These are phyloP conservation scores for Podiceps cristatus DNA, from an alignment of 2,113 vertebrate genomes.

Conservation along the genomic window DNA sequence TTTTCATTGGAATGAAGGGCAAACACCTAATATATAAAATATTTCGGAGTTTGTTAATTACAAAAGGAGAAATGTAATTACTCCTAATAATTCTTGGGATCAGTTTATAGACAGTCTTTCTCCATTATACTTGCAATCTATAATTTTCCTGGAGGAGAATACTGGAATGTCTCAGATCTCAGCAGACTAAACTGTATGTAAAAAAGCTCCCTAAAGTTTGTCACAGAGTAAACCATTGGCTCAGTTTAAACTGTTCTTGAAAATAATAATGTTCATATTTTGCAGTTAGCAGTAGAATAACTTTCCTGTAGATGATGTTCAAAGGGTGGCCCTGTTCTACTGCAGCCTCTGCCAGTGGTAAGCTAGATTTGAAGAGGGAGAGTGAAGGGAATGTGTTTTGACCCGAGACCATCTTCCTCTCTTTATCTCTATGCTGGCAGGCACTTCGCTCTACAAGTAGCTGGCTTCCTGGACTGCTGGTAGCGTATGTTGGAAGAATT, in stretches of 20 bases:
- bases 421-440: not conserved
- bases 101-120: conserved; percentile 42
- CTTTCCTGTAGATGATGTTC: not conserved
- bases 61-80: conserved; percentile 15
- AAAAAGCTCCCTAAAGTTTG: conserved; percentile 22
- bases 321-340: not conserved
- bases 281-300: not conserved
- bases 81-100: conserved; percentile 35
- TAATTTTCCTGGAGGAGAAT: conserved; percentile 39
- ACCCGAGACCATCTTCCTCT: not conserved
- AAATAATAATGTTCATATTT: not conserved
- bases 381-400: not conserved
- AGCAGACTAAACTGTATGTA: not conserved
- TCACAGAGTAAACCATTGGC: not conserved
- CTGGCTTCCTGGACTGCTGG: not conserved
- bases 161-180: conserved; percentile 10
- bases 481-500: not conserved
- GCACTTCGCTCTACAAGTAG: not conserved
- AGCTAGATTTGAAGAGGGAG: not conserved
- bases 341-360: not conserved
- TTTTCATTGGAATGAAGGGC: not conserved
- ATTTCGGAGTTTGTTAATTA: conserved; percentile 37
- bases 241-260: not conserved
- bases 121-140: conserved; percentile 29
- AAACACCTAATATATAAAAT: conserved; percentile 17